These are phyloP conservation scores for Acanthopleura granulata DNA, from an alignment of 2,888 invertebrate species.

Conservation along the genomic window DNA sequence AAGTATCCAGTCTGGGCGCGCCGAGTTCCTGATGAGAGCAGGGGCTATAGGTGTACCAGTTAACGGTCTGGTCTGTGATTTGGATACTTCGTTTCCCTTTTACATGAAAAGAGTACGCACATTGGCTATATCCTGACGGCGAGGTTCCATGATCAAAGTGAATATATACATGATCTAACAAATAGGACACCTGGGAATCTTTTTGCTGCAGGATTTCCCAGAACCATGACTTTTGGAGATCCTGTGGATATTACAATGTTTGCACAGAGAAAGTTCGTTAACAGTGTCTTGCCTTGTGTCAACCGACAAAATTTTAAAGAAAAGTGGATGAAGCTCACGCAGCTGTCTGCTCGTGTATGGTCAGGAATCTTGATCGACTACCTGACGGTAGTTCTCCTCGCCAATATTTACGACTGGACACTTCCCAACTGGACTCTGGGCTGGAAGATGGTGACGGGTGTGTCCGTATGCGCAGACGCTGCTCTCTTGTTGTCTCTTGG, in stretches of 20 bases:
- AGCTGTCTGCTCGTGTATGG: conserved; percentile 1
- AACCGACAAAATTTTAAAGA: not conserved
- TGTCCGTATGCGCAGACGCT: not conserved
- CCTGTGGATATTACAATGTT: conserved; percentile 14
- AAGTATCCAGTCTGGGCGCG: no score
- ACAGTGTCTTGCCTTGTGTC: not conserved
- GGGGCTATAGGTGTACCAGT: no score
- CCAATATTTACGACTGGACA: not conserved
- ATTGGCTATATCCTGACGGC: no score
- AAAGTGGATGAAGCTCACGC: not conserved
- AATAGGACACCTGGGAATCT: no score
- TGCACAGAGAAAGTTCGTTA: not conserved
- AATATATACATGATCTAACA: no score
- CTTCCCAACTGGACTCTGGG: not conserved
- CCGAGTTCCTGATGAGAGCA: no score
- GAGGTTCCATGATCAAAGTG: no score
- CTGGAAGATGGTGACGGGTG: not conserved
- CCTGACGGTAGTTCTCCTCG: not conserved
- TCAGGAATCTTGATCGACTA: not conserved
- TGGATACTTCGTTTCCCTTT: no score
- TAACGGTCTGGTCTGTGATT: no score
- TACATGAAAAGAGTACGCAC: no score
- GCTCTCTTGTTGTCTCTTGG: not conserved
- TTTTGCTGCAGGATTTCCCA: no score
- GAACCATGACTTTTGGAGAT: not conserved